Evolutionary conservation across 1,140 invertebrate species (phyloP).

Genomic region (Ceratoteleas bidentatus): DNA sequence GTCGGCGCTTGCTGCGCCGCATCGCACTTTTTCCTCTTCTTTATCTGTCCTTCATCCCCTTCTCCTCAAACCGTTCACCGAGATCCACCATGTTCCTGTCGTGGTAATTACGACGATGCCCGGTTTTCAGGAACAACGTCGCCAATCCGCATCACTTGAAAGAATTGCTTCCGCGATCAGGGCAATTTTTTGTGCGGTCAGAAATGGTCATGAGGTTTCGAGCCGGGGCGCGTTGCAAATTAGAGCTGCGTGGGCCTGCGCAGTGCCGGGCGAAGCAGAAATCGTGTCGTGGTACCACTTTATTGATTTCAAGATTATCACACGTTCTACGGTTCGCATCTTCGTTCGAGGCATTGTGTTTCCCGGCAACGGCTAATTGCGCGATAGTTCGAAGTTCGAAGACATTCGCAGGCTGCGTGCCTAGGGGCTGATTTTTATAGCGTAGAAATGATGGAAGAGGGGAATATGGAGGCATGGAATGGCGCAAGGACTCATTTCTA

Average conservation of each 20-base stretch:
- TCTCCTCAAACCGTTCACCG: too few relatives aligned
- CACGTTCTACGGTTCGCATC: slow-evolving; percentile 69
- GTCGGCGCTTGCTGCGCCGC: too few relatives aligned
- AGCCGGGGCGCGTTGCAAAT: slow-evolving; percentile 64
- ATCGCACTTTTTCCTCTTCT: not conserved
- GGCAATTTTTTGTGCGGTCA: too few relatives aligned
- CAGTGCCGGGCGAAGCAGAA: slow-evolving; percentile 58
- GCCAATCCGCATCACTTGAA: too few relatives aligned
- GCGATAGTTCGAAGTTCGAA: slow-evolving; percentile 63
- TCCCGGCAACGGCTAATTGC: slow-evolving; percentile 68
- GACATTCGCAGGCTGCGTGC: slow-evolving; percentile 54
- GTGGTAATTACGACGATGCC: too few relatives aligned
- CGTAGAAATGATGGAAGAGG: too few relatives aligned
- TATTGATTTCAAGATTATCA: slow-evolving; percentile 72
- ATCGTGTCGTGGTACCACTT: slow-evolving; percentile 70
- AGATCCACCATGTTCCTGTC: too few relatives aligned
- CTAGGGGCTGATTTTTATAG: too few relatives aligned
- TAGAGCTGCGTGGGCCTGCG: slow-evolving; percentile 67
- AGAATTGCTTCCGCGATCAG: too few relatives aligned
- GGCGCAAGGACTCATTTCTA: too few relatives aligned
- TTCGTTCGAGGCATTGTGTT: slow-evolving; percentile 69
- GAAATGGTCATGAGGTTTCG: slow-evolving; percentile 64
- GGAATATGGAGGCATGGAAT: too few relatives aligned
- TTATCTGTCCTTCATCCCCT: not conserved
- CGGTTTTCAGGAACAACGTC: too few relatives aligned